Percentiles rank a stretch among this genome's conserved stretches.
Conservation (phyloP, 2,888 invertebrate genomes). For the Agrotis clavis region DNA sequence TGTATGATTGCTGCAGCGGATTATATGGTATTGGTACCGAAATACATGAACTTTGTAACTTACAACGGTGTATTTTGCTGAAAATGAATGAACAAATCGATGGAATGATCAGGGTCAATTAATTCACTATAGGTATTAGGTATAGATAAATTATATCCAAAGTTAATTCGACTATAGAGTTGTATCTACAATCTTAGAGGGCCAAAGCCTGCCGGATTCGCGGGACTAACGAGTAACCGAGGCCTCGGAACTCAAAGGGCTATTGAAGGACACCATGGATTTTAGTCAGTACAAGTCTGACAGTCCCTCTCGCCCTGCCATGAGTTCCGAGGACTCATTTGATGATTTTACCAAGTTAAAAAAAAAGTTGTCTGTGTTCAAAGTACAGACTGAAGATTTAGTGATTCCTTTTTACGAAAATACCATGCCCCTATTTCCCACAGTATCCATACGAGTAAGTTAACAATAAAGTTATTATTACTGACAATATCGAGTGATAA, state of each 20-base stretch:
- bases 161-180: background rate
- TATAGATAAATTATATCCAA: background rate
- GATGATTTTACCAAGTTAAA: no score
- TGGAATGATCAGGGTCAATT: background rate
- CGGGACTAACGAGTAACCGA: no score
- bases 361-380: no score
- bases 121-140: background rate
- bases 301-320: no score
- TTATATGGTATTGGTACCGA: conserved; percentile 1
- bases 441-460: background rate
- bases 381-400: background rate
- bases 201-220: no score
- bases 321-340: no score
- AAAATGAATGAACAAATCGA: background rate
- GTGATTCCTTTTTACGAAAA: conserved; percentile 2
- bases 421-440: conserved; percentile 10
- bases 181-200: no score
- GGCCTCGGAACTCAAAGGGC: no score
- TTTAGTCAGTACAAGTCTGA: no score
- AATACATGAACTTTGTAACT: conserved; percentile 11
- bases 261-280: no score
- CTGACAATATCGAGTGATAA: conserved; percentile 31
- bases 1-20: conserved; percentile 24
- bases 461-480: conserved; percentile 30
- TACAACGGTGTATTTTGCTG: background rate